phyloP scores from a whole-genome alignment of 1,140 invertebrate species.

The Drosophila bocqueti region DNA sequence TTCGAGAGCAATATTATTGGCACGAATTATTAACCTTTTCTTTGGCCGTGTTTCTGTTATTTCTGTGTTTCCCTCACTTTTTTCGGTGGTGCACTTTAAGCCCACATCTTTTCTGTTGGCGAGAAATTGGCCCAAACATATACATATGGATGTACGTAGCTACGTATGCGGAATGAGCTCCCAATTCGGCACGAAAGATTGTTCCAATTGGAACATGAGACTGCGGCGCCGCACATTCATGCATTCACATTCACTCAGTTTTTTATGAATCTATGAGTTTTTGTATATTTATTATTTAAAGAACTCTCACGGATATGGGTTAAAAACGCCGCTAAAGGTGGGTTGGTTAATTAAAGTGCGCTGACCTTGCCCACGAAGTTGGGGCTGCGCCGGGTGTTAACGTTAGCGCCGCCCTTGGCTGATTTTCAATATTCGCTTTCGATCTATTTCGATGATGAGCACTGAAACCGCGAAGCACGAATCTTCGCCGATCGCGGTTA shows the following conservation, averaged over 20 bases:
- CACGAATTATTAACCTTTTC: slow-evolving; percentile 63
- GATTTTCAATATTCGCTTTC: slow-evolving; percentile 28
- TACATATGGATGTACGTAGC: slow-evolving; percentile 2
- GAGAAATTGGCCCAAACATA: slow-evolving; percentile 52
- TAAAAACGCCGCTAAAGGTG: slow-evolving; percentile 20
- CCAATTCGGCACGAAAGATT: slow-evolving; percentile 50
- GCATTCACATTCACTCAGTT: slow-evolving; percentile 25
- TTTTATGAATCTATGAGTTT: background rate
- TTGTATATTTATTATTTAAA: slow-evolving; percentile 34
- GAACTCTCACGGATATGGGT: slow-evolving; percentile 43
- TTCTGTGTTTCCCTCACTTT: slow-evolving; percentile 23
- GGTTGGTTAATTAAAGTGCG: slow-evolving; percentile 4
- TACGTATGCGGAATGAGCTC: slow-evolving; percentile 43
- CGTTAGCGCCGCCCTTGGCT: slow-evolving; percentile 26
- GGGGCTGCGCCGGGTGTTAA: background rate
- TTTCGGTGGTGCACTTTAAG: slow-evolving; percentile 56
- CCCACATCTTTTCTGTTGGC: slow-evolving; percentile 45
- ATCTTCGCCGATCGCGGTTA: slow-evolving; percentile 17
- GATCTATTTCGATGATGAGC: slow-evolving; percentile 11
- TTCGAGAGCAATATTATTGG: slow-evolving; percentile 62
- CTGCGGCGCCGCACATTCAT: slow-evolving; percentile 26
- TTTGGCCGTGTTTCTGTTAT: slow-evolving; percentile 37
- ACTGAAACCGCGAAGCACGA: slow-evolving; percentile 12
- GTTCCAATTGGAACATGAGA: slow-evolving; percentile 54
- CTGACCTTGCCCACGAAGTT: slow-evolving; percentile 48